Evolutionary conservation across 2,113 vertebrate species (phyloP), one percentile per base, ranked within the genome.

Genomic region (Thunnus maccoyii): DNA sequence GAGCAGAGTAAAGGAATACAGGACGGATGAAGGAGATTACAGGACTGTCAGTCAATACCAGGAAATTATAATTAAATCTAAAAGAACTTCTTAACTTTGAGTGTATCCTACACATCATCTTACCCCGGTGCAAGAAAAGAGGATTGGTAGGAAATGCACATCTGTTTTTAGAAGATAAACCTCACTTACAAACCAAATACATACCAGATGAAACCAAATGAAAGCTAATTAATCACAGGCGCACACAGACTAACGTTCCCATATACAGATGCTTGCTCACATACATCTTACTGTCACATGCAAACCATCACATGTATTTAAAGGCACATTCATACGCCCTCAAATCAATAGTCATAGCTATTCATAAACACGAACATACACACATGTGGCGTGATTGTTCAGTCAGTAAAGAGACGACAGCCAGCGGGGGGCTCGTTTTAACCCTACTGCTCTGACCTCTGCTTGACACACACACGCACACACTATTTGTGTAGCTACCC

Each of bases 401-500:
- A 8, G 54, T 70, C 56, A 66, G 44, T 3, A 32, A 52, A 18
- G 41, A 78, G 12, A 54, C 58, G 47, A 58, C 27, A 41, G 77
- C 25, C 17, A 4, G n/a, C 0, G 3, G 60, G 60, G 27, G 32
- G 9, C 12, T 55, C 47, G 36, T 70, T 70, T 83, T 16, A 27
- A 71, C 77, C 18, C 56, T 10, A 11, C 54, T 47, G 51, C 47
- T 65, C 20, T 68, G 72, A 84, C 80, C 75, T 75, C 68, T 75
- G 46, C 22, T n/a, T 36, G 13, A 16, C 50, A 11, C 47, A 44
- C 32, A 86, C 80, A 74, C 77, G 69, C 57, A 16, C 54, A 71
- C 55, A 25, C 36, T 16, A 8, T 56, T 41, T 27, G 32, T 55
- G 25, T 17, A 44, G 65, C 58, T 64, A 10, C 15, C 3, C 32